These are phyloP conservation scores for Nesoenas mayeri DNA, from an alignment of 2,113 vertebrate species.

Conservation along the genomic window DNA sequence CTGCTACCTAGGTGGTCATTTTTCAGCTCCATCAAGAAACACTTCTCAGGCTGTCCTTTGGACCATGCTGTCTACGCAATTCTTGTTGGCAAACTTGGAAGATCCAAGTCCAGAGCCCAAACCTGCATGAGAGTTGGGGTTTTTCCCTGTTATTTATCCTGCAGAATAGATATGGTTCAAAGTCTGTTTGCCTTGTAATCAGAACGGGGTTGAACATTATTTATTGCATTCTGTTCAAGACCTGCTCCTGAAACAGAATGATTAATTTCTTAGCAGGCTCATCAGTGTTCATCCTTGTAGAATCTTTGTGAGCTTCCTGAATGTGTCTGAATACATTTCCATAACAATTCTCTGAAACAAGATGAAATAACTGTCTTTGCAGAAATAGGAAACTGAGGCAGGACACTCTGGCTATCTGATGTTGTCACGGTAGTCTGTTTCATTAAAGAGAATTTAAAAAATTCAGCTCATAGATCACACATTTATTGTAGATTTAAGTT, in stretches of 20 bases:
- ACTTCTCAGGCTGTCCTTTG: not conserved
- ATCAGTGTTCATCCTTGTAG: not conserved
- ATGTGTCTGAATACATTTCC: not conserved
- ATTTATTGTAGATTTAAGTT: not conserved
- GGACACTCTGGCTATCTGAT: not conserved
- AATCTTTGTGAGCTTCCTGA: not conserved
- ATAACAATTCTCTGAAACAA: not conserved
- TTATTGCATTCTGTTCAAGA: conserved; percentile 12
- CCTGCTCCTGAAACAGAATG: not conserved
- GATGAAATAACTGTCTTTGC: not conserved
- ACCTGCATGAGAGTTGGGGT: not conserved
- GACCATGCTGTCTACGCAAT: accelerated
- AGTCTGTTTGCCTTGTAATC: not conserved
- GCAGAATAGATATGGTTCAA: not conserved
- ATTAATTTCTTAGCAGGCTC: conserved; percentile 1
- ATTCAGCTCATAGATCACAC: not conserved
- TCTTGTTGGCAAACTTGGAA: not conserved
- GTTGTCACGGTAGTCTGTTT: not conserved
- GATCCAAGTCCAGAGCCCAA: not conserved
- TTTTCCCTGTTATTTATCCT: not conserved
- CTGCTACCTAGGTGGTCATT: not conserved
- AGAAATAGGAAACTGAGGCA: not conserved
- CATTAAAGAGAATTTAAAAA: not conserved
- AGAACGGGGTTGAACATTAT: not conserved
- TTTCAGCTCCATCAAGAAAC: not conserved